A percentile compares a stretch with the other conserved stretches of the same genome.
Evolutionary conservation across 2,888 invertebrate genomes (phyloP).

Genomic region (Drosophila imparisetae): DNA sequence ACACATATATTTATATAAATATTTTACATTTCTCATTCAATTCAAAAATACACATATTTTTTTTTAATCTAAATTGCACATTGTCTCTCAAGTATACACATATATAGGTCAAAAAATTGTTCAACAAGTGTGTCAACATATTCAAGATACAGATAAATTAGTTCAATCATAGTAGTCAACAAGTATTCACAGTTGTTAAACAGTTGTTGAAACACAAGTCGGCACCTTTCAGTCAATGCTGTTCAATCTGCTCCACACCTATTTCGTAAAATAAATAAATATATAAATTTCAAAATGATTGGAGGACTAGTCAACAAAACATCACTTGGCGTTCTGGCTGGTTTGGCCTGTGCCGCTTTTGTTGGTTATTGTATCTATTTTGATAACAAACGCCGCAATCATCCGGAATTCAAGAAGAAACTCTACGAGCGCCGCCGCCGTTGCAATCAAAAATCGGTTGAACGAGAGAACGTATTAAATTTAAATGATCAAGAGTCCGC

Average conservation of each 20-base stretch:
- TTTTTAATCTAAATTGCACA: neutral
- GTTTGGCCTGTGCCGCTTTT: slow-evolving; percentile 93
- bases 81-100: neutral
- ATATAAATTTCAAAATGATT: slow-evolving; percentile 50
- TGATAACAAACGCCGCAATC: slow-evolving; percentile 95
- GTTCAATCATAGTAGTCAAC: slow-evolving; percentile 17
- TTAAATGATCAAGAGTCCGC: slow-evolving; percentile 32
- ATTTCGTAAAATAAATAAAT: slow-evolving; percentile 31
- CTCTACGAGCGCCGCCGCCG: slow-evolving; percentile 90
- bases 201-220: neutral
- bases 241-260: slow-evolving; percentile 13
- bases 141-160: neutral
- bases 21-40: neutral
- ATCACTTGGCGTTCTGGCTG: slow-evolving; percentile 90
- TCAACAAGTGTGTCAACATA: neutral
- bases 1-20: neutral
- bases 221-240: slow-evolving; percentile 19
- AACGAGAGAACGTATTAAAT: neutral
- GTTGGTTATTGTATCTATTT: slow-evolving; percentile 98
- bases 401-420: slow-evolving; percentile 97
- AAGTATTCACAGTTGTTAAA: neutral
- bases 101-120: neutral
- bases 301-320: slow-evolving; percentile 38
- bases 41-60: neutral
- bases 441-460: slow-evolving; percentile 1